Evolutionary conservation across 2,797 vertebrate genomes (phyloP), one percentile per base, ranked within the genome.

Genomic region (Emys orbicularis): DNA sequence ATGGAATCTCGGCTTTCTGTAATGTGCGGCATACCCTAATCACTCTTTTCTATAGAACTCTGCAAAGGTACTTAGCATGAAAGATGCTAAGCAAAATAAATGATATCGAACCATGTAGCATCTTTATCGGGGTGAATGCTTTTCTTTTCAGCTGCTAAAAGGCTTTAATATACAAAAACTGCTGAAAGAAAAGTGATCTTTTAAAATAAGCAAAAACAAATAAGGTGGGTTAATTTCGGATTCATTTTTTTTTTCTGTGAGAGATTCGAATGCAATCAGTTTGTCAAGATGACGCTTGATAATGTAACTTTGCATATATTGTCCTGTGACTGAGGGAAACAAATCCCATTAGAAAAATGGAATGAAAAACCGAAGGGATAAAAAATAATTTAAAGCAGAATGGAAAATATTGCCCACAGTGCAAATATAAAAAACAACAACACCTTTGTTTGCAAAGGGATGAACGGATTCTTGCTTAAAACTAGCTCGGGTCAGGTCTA

Each of bases 381-480:
- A 88, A 88, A 68, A 54, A 49, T 49, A 34, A 52, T 88, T 88
- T 88, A 1, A 8, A 41, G 1, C 25, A 65, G 85, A 47, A 77
- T 15, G 74, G 23, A 77, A 34, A 57, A 57, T 52, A 44, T 7
- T 4, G n/a, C 80, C 50, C 65, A 27, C 7, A 7, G 44, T 77
- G 27, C 27, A 77, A 49, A 49, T 29, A 77, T 47, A 29, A 47
- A n/a, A 3, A 10, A 68, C 8, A 44, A 2, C 41, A 83, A 3
- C 8, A 53, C 6, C 1, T 5, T 41, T 80, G 31, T 85, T n/a
- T 0, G 50, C 56, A 3, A 56, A 12, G 12, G 1, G 0, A 82
- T 50, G 37, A 41, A 12, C 13, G 0, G 19, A 65, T 3, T 5
- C 37, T 15, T 12, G 34, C 61, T 81, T 37, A 27, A 34, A 54